These are phyloP conservation scores for Lasioglossum marginatum DNA, from an alignment of 2,888 invertebrate species.

Conservation along the genomic window DNA sequence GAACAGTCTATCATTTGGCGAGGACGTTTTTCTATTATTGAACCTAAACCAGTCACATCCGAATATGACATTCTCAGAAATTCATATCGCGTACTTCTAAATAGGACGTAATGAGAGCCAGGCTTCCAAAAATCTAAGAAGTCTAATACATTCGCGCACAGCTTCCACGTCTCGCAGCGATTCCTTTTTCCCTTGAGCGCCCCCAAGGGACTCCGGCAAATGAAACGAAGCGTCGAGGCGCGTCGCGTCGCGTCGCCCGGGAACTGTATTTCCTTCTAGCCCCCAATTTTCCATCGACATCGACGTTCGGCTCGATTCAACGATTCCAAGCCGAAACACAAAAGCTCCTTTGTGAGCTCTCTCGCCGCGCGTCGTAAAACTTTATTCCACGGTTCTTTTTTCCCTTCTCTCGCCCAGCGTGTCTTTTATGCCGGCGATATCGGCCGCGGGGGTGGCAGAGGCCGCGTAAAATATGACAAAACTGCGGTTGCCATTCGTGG, in stretches of 20 bases:
- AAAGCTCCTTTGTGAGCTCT: conserved; percentile 29
- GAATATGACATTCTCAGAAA: not conserved
- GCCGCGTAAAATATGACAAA: conserved; percentile 72
- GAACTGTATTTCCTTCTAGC: not conserved
- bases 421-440: conserved; percentile 48
- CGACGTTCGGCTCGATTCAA: not conserved
- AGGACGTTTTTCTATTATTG: not conserved
- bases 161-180: not conserved
- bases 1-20: not conserved
- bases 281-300: conserved; percentile 24
- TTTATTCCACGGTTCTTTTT: conserved; percentile 37
- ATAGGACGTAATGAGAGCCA: not conserved
- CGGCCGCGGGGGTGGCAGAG: conserved; percentile 20
- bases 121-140: not conserved
- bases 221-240: not conserved
- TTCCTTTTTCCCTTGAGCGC: not conserved
- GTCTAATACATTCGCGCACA: not conserved
- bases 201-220: not conserved
- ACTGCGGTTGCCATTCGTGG: conserved; percentile 66
- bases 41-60: too few species aligned
- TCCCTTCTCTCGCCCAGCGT: conserved; percentile 11
- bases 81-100: not conserved
- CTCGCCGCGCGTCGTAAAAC: conserved; percentile 37
- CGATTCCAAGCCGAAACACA: conserved; percentile 19
- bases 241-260: not conserved